Percentiles rank a stretch among this genome's conserved stretches.
Evolutionary conservation across 2,113 vertebrate species (phyloP).

Genomic region (Gadus macrocephalus): DNA sequence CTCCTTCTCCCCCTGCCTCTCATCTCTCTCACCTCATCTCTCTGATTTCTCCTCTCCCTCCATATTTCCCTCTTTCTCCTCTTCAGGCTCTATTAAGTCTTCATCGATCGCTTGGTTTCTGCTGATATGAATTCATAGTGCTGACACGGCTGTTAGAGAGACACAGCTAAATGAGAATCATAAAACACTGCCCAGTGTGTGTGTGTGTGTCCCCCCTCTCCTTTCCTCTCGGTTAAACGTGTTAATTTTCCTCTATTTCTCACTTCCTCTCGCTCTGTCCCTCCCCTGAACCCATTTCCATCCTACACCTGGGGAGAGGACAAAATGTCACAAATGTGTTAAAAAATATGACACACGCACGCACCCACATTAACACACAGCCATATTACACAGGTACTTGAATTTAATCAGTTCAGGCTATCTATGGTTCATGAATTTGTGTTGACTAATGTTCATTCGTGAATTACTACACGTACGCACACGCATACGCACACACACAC

Average conservation of each 20-base stretch:
- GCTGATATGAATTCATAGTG: constrained; percentile 79
- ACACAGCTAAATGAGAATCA: constrained; percentile 69
- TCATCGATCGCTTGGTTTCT: constrained; percentile 76
- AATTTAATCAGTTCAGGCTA: too few relatives aligned
- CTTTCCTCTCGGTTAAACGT: constrained; percentile 28
- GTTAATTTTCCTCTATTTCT: constrained; percentile 21
- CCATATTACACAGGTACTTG: neutral
- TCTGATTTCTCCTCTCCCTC: constrained; percentile 34
- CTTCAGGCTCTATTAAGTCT: constrained; percentile 75
- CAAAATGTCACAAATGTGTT: constrained; percentile 37
- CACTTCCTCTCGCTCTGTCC: constrained; percentile 28
- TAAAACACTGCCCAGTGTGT: constrained; percentile 56
- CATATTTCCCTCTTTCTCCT: constrained; percentile 50
- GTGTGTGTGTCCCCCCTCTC: constrained; percentile 27
- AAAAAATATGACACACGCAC: constrained; percentile 8
- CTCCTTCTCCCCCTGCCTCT: constrained; percentile 17
- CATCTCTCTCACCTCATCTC: constrained; percentile 27
- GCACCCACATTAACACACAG: neutral
- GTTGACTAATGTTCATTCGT: too few relatives aligned
- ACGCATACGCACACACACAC: constrained; percentile 5
- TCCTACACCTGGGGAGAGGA: constrained; percentile 44
- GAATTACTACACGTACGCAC: neutral
- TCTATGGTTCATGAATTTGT: too few relatives aligned
- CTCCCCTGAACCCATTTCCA: constrained; percentile 50
- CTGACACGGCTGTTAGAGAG: constrained; percentile 72